phyloP scores from a whole-genome alignment of 2,113 vertebrate species.

The Bombycilla garrulus region DNA sequence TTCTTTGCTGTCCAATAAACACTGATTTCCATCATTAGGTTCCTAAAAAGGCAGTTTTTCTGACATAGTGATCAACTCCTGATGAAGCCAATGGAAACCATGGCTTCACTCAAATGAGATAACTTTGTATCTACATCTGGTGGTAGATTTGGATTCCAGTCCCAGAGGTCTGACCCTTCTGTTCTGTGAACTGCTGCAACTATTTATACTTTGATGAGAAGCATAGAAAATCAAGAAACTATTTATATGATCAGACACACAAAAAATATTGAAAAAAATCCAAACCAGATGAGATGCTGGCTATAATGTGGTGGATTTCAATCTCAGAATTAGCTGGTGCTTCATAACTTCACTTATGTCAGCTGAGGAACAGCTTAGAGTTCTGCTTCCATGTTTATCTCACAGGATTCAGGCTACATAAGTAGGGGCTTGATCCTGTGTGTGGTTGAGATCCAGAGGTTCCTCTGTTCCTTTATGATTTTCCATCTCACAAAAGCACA shows the following conservation, averaged over 20 bases:
- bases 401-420: neutral
- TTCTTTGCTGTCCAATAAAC: neutral
- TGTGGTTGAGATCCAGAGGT: neutral
- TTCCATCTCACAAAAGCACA: neutral
- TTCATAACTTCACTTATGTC: neutral
- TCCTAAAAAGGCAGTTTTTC: neutral
- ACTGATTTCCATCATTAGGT: neutral
- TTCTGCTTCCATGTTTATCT: neutral
- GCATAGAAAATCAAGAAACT: neutral
- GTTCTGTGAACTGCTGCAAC: neutral
- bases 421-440: neutral
- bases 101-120: neutral
- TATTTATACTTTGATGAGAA: neutral
- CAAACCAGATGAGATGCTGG: neutral
- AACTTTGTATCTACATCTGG: neutral
- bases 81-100: neutral
- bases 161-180: neutral
- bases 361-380: neutral
- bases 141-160: neutral
- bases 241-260: neutral
- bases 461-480: neutral
- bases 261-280: neutral
- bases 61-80: neutral
- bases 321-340: neutral
- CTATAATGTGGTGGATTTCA: neutral